Evolutionary conservation across 2,888 invertebrate species (phyloP).

Genomic region (Ashinkailepas kermadecensis): DNA sequence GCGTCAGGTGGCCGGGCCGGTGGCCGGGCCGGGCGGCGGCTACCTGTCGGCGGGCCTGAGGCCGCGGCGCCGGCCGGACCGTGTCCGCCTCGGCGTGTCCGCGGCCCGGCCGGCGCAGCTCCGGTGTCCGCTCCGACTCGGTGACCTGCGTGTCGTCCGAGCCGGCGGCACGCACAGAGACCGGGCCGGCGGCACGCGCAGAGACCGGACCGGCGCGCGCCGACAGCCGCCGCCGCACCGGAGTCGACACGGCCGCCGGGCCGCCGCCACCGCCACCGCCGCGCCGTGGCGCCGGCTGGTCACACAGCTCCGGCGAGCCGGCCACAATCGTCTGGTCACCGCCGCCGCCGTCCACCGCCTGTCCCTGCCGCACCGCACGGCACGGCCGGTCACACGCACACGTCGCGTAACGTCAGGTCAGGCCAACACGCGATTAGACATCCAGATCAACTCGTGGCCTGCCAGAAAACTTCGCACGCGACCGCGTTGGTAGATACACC

Average conservation of each 20-base stretch:
- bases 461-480: too few species aligned
- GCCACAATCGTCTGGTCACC: background rate
- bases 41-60: background rate
- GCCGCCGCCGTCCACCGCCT: background rate
- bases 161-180: too few species aligned
- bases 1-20: too few species aligned
- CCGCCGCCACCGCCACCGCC: background rate
- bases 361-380: slow-evolving; percentile 40
- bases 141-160: background rate
- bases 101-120: background rate
- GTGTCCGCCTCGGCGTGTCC: background rate
- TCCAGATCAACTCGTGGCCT: too few species aligned
- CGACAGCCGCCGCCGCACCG: background rate
- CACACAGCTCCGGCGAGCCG: background rate
- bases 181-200: background rate
- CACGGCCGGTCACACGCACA: too few species aligned
- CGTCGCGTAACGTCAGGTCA: too few species aligned
- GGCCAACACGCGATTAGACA: too few species aligned
- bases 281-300: background rate
- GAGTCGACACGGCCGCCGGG: background rate
- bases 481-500: too few species aligned
- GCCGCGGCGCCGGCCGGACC: background rate
- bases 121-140: background rate
- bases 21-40: too few species aligned
- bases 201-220: background rate